Base-by-base conservation (phyloP, 2,113 vertebrate genomes). In the Zosterops pallidus region DNA sequence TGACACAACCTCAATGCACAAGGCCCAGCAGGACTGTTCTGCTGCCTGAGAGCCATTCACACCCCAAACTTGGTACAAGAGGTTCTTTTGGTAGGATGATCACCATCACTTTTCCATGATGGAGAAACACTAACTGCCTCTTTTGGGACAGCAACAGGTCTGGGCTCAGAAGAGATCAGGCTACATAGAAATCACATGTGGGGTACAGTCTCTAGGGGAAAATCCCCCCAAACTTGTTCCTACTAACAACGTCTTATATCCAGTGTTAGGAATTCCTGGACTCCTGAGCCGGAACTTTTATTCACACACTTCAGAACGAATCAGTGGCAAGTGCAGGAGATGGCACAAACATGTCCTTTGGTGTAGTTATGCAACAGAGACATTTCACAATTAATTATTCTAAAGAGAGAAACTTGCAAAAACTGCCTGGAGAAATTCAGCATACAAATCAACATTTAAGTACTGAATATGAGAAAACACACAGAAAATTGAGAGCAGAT, bases 361-460 rank as follows among this genome's bases (percentile, higher is more conserved):
- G 76, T 81, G n/a, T n/a, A 63, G 64, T 94, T 97, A 94, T 7
- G 35, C 46, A 95, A 92, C 35, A 74, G n/a, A 85, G 41, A 83
- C 46, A 70, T 80, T 95, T 95, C 94, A 95, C n/a, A 77, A 87
- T 84, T 91, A 92, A 94, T 95, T 93, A 92, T 80, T 89, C 41
- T 76, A 65, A 91, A 46, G 70, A 80, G 31, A 94, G 3, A 65
- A 91, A 69, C 20, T 69, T 79, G n/a, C 15, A 23, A 68, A 96
- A 60, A 46, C 7, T 50, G 53, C 65, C 86, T 87, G 47, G 44
- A 67, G 92, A 83, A 74, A 89, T 65, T 29, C 53, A 90, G 26
- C 8, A 18, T 24, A 5, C 31, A 87, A 84, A 69, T 1, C 31
- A 81, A 67, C 21, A 53, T 62, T 76, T 75, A 84, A 83, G 77